phyloP scores from a whole-genome alignment of 2,113 vertebrate species.

The Ciconia boyciana region DNA sequence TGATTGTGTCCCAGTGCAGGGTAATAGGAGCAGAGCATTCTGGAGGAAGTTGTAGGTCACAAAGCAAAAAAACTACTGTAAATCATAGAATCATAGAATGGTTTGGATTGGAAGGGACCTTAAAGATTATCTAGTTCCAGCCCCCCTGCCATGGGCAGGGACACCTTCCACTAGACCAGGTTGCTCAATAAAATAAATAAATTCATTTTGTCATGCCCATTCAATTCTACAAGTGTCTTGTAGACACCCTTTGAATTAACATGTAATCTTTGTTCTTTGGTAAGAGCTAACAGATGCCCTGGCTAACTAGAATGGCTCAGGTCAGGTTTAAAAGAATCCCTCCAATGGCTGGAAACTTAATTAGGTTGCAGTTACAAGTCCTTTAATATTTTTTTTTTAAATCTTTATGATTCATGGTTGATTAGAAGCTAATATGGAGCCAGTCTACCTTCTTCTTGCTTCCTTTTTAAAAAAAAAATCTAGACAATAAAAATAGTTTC shows the following conservation, averaged over 20 bases:
- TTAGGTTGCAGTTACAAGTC: conserved; percentile 39
- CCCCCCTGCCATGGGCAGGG: not conserved
- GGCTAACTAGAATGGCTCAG: not conserved
- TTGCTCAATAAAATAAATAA: not conserved
- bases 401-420: conserved; percentile 43
- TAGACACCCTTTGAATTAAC: not conserved
- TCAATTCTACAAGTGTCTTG: not conserved
- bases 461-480: not conserved
- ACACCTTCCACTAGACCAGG: not conserved
- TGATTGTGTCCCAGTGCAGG: not conserved
- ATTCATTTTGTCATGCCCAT: not conserved
- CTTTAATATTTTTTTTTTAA: conserved; percentile 7
- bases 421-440: conserved; percentile 57
- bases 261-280: not conserved
- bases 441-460: conserved; percentile 30
- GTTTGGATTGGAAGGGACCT: not conserved
- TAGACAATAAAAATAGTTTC: conserved; percentile 50
- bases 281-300: not conserved
- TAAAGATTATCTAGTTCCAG: not conserved
- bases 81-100: not conserved
- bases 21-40: not conserved
- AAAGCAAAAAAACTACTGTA: not conserved
- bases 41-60: not conserved
- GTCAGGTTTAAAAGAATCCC: conserved; percentile 26
- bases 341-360: conserved; percentile 22